Evolutionary conservation across 2,113 vertebrate genomes (phyloP).

Genomic region (Seriola rivoliana): DNA sequence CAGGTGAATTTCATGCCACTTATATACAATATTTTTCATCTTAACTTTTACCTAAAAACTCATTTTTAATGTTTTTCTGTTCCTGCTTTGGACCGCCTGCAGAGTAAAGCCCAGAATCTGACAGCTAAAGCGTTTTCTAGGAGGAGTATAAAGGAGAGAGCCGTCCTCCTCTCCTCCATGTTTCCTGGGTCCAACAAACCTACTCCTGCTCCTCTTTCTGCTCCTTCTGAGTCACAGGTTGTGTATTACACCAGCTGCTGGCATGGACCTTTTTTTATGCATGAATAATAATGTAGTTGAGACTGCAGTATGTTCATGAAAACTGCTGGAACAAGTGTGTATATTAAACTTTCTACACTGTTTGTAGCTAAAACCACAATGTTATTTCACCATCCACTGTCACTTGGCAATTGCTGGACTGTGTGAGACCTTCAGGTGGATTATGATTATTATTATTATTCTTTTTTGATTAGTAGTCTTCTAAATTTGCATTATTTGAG

Average conservation of each 20-base stretch:
- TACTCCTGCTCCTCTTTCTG: slow-evolving; percentile 14
- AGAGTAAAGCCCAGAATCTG: slow-evolving; percentile 88
- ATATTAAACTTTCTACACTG: background rate
- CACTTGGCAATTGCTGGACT: background rate
- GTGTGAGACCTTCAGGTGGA: background rate
- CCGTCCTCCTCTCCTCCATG: slow-evolving; percentile 90
- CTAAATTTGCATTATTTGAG: background rate
- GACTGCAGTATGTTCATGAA: background rate
- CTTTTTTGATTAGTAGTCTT: background rate
- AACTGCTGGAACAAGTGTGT: background rate
- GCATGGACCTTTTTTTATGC: background rate
- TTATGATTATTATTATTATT: background rate
- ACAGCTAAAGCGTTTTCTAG: slow-evolving; percentile 89
- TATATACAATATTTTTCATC: background rate
- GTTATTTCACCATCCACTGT: background rate
- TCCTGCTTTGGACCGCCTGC: slow-evolving; percentile 33
- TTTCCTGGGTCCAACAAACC: slow-evolving; percentile 84
- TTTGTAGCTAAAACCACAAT: background rate
- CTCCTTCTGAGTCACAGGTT: slow-evolving; percentile 53
- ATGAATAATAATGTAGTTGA: background rate
- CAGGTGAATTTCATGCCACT: slow-evolving; percentile 85
- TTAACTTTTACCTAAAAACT: background rate
- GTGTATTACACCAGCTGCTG: slow-evolving; percentile 17
- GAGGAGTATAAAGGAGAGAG: slow-evolving; percentile 94
- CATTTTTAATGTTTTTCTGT: background rate